Conservation (phyloP, 1,140 invertebrate species). For the Laupala kohalensis region DNA sequence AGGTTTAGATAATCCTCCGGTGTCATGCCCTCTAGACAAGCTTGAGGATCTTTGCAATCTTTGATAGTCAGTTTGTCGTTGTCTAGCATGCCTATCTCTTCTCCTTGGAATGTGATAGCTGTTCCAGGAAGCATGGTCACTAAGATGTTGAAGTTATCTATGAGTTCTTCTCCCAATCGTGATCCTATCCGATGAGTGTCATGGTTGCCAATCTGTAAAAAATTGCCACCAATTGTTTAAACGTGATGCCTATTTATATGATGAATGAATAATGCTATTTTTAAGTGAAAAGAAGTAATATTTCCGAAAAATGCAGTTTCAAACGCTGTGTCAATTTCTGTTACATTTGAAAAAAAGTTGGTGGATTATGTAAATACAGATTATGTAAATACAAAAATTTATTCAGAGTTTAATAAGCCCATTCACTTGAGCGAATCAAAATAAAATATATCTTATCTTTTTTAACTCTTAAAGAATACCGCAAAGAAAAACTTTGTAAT, state of each 20-base stretch:
- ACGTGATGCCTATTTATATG: slow-evolving; percentile 39
- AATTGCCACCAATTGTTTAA: slow-evolving; percentile 31
- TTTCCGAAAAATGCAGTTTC: slow-evolving; percentile 50
- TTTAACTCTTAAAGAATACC: no score
- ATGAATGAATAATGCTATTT: slow-evolving; percentile 33
- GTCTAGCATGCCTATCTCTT: slow-evolving; percentile 70
- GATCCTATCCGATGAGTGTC: slow-evolving; percentile 50
- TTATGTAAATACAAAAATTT: no score
- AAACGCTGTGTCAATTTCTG: no score
- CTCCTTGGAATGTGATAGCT: slow-evolving; percentile 67
- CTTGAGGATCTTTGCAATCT: slow-evolving; percentile 42
- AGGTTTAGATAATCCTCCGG: slow-evolving; percentile 32
- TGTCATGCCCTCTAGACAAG: slow-evolving; percentile 38
- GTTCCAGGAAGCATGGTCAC: slow-evolving; percentile 60
- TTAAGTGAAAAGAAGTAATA: no score
- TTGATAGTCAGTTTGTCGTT: slow-evolving; percentile 38
- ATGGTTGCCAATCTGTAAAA: slow-evolving; percentile 51
- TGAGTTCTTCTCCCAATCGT: slow-evolving; percentile 43
- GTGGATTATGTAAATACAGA: no score
- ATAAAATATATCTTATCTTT: no score
- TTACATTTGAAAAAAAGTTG: no score
- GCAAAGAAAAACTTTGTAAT: no score
- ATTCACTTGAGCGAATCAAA: no score
- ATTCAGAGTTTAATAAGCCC: no score
- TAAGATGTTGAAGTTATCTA: slow-evolving; percentile 63